Base-by-base conservation (phyloP, 2,797 vertebrate species). In the Melanotaenia pygmaea region DNA sequence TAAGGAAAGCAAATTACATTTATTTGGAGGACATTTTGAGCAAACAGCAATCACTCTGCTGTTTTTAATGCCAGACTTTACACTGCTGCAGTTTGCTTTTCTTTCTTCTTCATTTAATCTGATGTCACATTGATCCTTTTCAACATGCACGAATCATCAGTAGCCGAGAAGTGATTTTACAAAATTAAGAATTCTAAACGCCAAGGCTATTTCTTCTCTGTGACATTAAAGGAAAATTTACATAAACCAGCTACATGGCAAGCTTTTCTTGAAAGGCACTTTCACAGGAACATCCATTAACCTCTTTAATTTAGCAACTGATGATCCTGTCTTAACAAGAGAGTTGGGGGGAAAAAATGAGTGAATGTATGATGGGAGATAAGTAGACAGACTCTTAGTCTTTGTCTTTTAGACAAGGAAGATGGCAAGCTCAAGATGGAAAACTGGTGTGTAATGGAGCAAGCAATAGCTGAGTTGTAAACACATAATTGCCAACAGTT, bases 41-140 rank as follows among this genome's bases (percentile, higher is more conserved):
- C 70, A 76, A 87, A 80, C 67, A 18, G 7, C 53, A 61, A 61
- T 28, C 9, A 10, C 37, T 59, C 70, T 26, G 30, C 47, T 59
- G 24, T 77, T 84, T 79, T 61, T 12, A 72, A 60, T 59, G 60
- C 43, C 63, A 66, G 16, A 37, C 30, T 26, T 60, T 35, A 35
- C 47, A 57, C 32, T 75, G 26, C 56, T 34, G 37, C 47, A 59
- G 6, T 70, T 74, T 54, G 2, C 28, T 61, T 68, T 35, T 40
- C 26, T 30, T 30, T 8, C 28, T 37, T 28, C 65, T 54, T 5
- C 20, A 40, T 72, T 72, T 90, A 85, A 84, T 91, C 78, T 74
- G 79, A 81, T 57, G 71, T 83, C 87, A 89, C 87, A 72, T 38
- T 87, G 81, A 89, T 86, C 80, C 75, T 69, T 59, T 64, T 84